Evolutionary conservation across 2,113 vertebrate species (phyloP).

Genomic region (Rostratula benghalensis): DNA sequence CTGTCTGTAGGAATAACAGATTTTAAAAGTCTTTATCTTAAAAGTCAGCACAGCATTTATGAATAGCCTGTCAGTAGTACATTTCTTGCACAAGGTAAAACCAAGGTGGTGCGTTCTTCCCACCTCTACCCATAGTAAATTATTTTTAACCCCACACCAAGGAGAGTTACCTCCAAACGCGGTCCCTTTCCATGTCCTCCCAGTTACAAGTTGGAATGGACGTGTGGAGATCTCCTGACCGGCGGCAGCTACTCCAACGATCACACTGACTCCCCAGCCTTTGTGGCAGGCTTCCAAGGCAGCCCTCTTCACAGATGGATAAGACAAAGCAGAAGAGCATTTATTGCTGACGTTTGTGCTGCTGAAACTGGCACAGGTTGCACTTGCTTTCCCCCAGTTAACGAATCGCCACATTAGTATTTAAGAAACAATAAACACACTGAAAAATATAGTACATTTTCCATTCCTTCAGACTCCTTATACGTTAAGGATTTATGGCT

Average conservation of each 20-base stretch:
- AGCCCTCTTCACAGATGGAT: constrained; percentile 67
- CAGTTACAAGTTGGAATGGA: constrained; percentile 83
- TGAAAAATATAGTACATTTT: background rate
- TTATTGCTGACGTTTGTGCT: background rate
- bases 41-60: background rate
- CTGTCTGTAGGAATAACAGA: background rate
- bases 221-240: constrained; percentile 82
- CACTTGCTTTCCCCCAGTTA: background rate
- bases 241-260: constrained; percentile 78
- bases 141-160: background rate
- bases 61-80: background rate
- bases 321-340: background rate
- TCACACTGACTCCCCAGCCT: constrained; percentile 83
- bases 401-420: background rate
- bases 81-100: background rate
- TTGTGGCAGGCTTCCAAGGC: constrained; percentile 84
- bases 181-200: constrained; percentile 82
- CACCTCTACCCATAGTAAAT: background rate
- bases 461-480: background rate
- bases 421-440: background rate
- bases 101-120: background rate
- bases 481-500: background rate
- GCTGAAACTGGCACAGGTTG: background rate
- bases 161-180: constrained; percentile 79
- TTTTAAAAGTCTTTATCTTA: background rate